A percentile compares a stretch with the other conserved stretches of the same genome.
phyloP scores from a whole-genome alignment of 2,888 invertebrate species.

The Perithous albicinctus region DNA sequence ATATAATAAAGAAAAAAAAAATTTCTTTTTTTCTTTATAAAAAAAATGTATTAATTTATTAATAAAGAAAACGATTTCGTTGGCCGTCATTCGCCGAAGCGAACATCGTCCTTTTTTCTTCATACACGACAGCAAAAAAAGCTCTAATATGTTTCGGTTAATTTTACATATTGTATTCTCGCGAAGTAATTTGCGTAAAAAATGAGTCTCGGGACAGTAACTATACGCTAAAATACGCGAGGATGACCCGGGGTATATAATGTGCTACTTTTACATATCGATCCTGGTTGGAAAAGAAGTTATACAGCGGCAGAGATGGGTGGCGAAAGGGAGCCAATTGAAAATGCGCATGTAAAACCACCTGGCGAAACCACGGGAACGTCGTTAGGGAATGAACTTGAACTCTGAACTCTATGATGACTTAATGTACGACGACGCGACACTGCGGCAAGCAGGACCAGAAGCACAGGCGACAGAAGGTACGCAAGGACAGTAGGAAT shows the following conservation, averaged over 20 bases:
- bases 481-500: conserved; percentile 8
- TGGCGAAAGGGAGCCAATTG: conserved; percentile 36
- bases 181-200: not conserved
- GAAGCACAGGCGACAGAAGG: not conserved
- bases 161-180: not conserved
- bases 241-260: conserved; percentile 1
- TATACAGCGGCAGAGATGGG: not conserved
- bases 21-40: too few relatives aligned
- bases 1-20: too few relatives aligned
- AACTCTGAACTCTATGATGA: conserved; percentile 64
- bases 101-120: too few relatives aligned
- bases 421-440: conserved; percentile 19
- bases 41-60: too few relatives aligned
- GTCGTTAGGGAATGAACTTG: conserved; percentile 61
- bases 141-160: not conserved
- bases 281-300: conserved; percentile 39
- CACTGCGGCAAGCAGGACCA: not conserved
- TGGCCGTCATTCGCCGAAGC: too few relatives aligned
- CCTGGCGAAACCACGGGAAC: conserved; percentile 55
- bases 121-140: too few relatives aligned
- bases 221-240: not conserved
- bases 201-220: not conserved
- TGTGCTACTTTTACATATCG: conserved; percentile 38
- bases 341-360: conserved; percentile 60
- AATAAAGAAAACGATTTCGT: too few relatives aligned